Evolutionary conservation across 1,140 invertebrate species (phyloP).

Genomic region (Pseudoatta argentina): DNA sequence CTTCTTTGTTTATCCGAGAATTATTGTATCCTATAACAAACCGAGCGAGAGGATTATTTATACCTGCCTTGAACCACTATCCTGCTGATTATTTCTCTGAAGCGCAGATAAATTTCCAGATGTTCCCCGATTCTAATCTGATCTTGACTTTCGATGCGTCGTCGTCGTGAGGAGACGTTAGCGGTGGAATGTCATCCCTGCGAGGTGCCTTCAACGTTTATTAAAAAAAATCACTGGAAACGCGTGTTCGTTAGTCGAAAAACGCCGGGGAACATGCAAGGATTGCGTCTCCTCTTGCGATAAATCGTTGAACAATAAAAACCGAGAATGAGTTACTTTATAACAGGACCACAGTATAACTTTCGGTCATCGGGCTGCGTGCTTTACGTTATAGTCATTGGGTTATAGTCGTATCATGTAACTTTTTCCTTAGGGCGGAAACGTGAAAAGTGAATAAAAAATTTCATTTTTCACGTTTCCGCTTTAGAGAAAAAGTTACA

Average conservation of each 20-base stretch:
- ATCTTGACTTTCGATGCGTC: constrained; percentile 79
- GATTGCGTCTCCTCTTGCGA: constrained; percentile 53
- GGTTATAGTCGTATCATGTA: too few relatives aligned
- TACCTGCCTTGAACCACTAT: constrained; percentile 77
- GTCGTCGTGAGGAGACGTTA: constrained; percentile 64
- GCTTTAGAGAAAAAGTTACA: too few relatives aligned
- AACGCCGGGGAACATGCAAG: constrained; percentile 12
- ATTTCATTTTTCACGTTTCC: too few relatives aligned
- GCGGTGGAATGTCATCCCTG: constrained; percentile 77
- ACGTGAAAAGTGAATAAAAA: too few relatives aligned
- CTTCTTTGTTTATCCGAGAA: constrained; percentile 31
- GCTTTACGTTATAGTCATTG: constrained; percentile 32
- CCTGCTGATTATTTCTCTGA: constrained; percentile 83
- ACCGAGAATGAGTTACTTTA: constrained; percentile 45
- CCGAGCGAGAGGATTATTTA: constrained; percentile 73
- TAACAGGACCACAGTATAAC: background rate
- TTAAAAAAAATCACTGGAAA: constrained; percentile 76
- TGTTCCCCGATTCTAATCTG: constrained; percentile 85
- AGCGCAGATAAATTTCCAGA: constrained; percentile 83
- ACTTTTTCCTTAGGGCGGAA: too few relatives aligned
- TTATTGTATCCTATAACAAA: constrained; percentile 47
- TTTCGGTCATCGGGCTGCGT: background rate
- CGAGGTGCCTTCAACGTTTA: constrained; percentile 68
- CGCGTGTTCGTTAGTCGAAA: constrained; percentile 62
- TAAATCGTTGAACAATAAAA: constrained; percentile 70